A percentile compares a stretch with the other conserved stretches of the same genome.
Evolutionary conservation across 2,113 vertebrate genomes (phyloP).

Genomic region (Ophiodon elongatus): DNA sequence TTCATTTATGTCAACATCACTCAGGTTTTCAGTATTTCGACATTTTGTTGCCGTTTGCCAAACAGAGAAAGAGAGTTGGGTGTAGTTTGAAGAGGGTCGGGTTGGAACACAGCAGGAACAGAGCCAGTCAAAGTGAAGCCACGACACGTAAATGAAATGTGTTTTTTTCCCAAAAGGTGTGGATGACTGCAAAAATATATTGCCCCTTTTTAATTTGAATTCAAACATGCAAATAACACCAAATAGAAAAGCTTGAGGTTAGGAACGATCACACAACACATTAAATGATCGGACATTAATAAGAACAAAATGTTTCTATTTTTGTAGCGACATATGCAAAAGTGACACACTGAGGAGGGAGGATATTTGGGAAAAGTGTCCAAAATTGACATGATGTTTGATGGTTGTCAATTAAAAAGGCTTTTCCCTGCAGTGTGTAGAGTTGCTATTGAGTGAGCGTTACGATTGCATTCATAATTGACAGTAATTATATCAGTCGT

Average conservation of each 20-base stretch:
- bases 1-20: constrained; percentile 70
- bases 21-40: constrained; percentile 64
- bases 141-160: constrained; percentile 4
- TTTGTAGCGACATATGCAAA: constrained; percentile 17
- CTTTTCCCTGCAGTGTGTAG: constrained; percentile 34
- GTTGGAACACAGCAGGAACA: constrained; percentile 28
- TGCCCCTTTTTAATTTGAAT: constrained; percentile 13
- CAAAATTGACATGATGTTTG: neutral
- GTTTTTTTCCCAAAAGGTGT: constrained; percentile 16
- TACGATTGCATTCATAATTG: constrained; percentile 51
- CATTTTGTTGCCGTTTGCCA: constrained; percentile 70
- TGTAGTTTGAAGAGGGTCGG: constrained; percentile 34
- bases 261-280: neutral
- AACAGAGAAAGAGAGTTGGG: constrained; percentile 45
- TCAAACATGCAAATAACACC: constrained; percentile 7
- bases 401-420: constrained; percentile 17
- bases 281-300: constrained; percentile 11
- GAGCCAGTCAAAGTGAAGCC: constrained; percentile 26
- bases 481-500: constrained; percentile 53
- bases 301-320: constrained; percentile 45
- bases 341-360: neutral
- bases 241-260: neutral
- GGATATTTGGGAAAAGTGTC: neutral
- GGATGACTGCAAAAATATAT: neutral
- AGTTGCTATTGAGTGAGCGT: constrained; percentile 29